Evolutionary conservation across 2,113 vertebrate genomes (phyloP).

Genomic region (Dipodomys ordii): DNA sequence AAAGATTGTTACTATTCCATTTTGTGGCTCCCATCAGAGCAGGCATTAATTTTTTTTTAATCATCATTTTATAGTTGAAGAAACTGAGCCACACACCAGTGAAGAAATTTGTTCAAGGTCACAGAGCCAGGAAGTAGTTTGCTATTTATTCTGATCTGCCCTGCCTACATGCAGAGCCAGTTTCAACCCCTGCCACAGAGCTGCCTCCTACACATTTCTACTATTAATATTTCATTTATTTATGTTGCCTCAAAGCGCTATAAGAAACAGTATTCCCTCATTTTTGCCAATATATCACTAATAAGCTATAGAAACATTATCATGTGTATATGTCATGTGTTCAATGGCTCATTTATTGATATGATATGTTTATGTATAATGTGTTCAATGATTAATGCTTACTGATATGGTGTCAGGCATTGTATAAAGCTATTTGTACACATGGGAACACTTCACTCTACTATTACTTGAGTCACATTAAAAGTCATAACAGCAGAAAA

Average conservation of each 20-base stretch:
- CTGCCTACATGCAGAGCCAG: not conserved
- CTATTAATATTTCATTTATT: constrained; percentile 43
- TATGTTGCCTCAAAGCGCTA: not conserved
- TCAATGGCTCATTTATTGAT: not conserved
- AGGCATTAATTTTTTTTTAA: not conserved
- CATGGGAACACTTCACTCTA: not conserved
- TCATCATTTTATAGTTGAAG: not conserved
- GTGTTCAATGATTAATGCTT: too few species aligned
- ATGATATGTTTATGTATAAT: too few species aligned
- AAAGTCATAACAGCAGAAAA: not conserved
- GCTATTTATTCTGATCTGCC: not conserved
- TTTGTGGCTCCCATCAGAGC: not conserved
- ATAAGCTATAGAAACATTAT: not conserved
- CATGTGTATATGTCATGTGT: not conserved
- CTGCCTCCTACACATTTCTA: not conserved
- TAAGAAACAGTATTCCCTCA: not conserved
- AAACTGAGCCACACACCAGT: not conserved
- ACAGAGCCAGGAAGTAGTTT: not conserved
- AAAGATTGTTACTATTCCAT: not conserved
- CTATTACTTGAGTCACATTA: not conserved
- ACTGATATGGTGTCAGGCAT: not conserved
- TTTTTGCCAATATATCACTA: not conserved
- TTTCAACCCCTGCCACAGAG: not conserved
- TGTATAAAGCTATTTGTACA: not conserved
- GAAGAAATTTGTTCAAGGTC: not conserved